phyloP scores from a whole-genome alignment of 2,797 vertebrate species.

The Poecilia picta region DNA sequence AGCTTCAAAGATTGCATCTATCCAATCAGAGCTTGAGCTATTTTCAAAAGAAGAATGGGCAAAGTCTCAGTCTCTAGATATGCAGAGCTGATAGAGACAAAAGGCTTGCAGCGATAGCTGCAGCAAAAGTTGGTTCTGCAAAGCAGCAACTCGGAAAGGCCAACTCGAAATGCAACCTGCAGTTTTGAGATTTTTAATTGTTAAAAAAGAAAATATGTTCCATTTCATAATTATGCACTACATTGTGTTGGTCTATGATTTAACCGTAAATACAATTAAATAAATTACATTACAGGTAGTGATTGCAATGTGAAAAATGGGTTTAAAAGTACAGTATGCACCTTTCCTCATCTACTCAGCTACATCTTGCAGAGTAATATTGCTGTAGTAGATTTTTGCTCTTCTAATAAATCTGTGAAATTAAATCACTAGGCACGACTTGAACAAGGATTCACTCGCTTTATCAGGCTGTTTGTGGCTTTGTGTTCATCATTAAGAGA shows the following conservation, averaged over 20 bases:
- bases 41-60: not conserved
- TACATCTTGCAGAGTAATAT: not conserved
- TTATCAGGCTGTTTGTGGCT: not conserved
- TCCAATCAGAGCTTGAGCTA: not conserved
- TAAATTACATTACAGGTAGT: not conserved
- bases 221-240: not conserved
- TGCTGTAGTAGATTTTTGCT: not conserved
- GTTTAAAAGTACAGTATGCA: not conserved
- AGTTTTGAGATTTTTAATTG: not conserved
- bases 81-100: not conserved
- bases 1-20: not conserved
- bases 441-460: not conserved
- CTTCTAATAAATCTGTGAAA: not conserved
- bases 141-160: not conserved
- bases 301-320: not conserved
- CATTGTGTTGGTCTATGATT: not conserved
- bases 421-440: not conserved
- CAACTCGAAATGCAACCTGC: not conserved
- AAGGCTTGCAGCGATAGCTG: not conserved
- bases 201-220: not conserved
- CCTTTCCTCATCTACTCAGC: not conserved
- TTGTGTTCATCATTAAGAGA: not conserved
- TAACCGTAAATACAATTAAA: not conserved
- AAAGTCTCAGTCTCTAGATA: not conserved
- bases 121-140: not conserved